Evolutionary conservation across 2,888 invertebrate species (phyloP).

Genomic region (Papilio demoleus): DNA sequence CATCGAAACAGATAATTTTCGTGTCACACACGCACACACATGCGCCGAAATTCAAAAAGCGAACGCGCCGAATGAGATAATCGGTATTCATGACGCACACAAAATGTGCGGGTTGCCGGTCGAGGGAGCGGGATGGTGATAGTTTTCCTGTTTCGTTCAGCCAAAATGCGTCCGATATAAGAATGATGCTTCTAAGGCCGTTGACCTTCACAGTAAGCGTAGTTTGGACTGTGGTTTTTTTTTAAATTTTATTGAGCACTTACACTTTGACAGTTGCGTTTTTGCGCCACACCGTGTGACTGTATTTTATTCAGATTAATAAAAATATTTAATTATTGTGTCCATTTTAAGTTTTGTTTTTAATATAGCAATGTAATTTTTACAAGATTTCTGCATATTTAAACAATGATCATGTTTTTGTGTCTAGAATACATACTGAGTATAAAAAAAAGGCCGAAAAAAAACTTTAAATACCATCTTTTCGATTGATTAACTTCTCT

Average conservation of each 20-base stretch:
- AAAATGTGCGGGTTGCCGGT: constrained; percentile 66
- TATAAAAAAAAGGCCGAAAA: background rate
- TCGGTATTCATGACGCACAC: constrained; percentile 79
- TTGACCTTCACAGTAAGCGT: constrained; percentile 68
- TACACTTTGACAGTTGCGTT: constrained; percentile 29
- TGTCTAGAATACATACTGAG: background rate
- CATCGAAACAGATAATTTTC: constrained; percentile 72
- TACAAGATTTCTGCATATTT: too few species aligned
- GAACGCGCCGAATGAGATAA: constrained; percentile 72
- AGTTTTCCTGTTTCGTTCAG: constrained; percentile 69
- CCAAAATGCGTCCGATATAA: constrained; percentile 82
- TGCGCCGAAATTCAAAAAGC: constrained; percentile 71
- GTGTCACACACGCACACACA: constrained; percentile 63
- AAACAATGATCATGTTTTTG: too few species aligned
- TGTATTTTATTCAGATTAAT: constrained; percentile 3
- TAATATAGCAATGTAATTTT: too few species aligned
- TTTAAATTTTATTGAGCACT: constrained; percentile 47
- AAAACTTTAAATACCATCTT: background rate
- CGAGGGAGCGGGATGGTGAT: constrained; percentile 63
- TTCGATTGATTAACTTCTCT: too few species aligned
- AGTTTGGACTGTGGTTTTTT: constrained; percentile 57
- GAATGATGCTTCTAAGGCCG: constrained; percentile 80
- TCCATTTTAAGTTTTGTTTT: too few species aligned
- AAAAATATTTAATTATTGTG: background rate
- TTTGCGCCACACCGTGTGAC: constrained; percentile 29